A percentile compares a stretch with the other conserved stretches of the same genome.
These are phyloP conservation scores for Scaptomyza pallida DNA, from an alignment of 1,140 invertebrate species.

Conservation along the genomic window DNA sequence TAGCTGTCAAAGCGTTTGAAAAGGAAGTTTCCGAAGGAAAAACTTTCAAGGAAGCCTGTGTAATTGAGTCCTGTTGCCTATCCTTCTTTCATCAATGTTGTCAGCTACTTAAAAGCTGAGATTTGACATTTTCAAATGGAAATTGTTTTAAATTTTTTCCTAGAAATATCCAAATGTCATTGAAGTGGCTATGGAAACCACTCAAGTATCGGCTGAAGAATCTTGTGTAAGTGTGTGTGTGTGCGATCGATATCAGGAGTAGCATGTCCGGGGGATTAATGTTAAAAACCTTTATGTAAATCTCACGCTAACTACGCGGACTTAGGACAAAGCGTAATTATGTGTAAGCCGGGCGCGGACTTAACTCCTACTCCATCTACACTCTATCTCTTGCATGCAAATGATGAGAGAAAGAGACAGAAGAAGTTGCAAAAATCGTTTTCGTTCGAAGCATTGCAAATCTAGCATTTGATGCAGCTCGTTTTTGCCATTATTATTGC, in stretches of 20 bases:
- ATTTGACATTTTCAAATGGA: slow-evolving; percentile 8
- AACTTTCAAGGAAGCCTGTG: background rate
- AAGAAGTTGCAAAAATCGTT: background rate
- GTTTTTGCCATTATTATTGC: slow-evolving; percentile 51
- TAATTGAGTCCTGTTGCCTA: background rate
- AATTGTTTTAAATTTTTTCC: background rate
- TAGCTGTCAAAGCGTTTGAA: background rate
- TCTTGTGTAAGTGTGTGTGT: background rate
- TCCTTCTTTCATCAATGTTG: background rate
- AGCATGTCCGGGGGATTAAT: slow-evolving; percentile 45
- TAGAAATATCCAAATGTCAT: slow-evolving; percentile 7
- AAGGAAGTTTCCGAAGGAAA: background rate
- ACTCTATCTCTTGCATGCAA: background rate
- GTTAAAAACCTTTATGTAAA: slow-evolving; percentile 27
- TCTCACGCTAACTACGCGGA: slow-evolving; percentile 14
- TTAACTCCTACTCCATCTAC: slow-evolving; percentile 13
- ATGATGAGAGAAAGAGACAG: slow-evolving; percentile 1
- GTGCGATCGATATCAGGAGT: slow-evolving; percentile 33
- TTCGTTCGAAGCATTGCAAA: slow-evolving; percentile 47
- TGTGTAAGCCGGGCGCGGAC: slow-evolving; percentile 44
- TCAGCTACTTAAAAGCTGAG: background rate
- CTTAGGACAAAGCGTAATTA: slow-evolving; percentile 61
- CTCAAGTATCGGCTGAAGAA: slow-evolving; percentile 27
- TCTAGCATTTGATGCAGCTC: slow-evolving; percentile 58
- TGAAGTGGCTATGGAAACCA: slow-evolving; percentile 16